Conservation (phyloP, 2,888 invertebrate species). For the Galeopsomyia nigrocyanea region DNA sequence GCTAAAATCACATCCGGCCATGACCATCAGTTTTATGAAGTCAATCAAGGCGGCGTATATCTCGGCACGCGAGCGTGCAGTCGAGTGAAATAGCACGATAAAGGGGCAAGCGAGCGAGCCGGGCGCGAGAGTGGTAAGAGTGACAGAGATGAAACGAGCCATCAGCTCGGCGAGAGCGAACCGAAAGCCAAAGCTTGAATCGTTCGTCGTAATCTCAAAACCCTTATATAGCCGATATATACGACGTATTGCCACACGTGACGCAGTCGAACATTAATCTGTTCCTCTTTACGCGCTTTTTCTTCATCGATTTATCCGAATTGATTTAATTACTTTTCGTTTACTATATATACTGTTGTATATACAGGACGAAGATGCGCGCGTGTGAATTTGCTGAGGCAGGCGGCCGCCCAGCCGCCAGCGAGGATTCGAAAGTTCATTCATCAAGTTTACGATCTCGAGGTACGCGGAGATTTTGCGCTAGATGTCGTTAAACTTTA, state of each 20-base stretch:
- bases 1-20: constrained; percentile 9
- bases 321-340: too few relatives aligned
- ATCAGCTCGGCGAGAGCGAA: constrained; percentile 18
- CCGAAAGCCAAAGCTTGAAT: constrained; percentile 7
- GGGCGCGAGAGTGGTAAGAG: too few relatives aligned
- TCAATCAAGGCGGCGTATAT: constrained; percentile 32
- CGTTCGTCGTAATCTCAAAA: constrained; percentile 31
- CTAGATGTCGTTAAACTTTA: constrained; percentile 64
- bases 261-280: constrained; percentile 3
- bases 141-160: constrained; percentile 33
- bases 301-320: too few relatives aligned
- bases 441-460: constrained; percentile 59
- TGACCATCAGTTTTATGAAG: constrained; percentile 38
- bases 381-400: constrained; percentile 3
- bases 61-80: background rate
- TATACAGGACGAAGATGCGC: background rate
- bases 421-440: constrained; percentile 57
- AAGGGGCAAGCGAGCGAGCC: constrained; percentile 12
- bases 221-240: constrained; percentile 17
- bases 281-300: background rate
- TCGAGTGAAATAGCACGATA: constrained; percentile 32
- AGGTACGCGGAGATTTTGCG: constrained; percentile 61
- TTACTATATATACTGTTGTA: background rate
- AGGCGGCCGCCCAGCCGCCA: too few relatives aligned
- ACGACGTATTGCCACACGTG: too few relatives aligned